phyloP scores from a whole-genome alignment of 37 sponge, comb jelly and placozoan genomes.

The Chondrilla cf. caribensis region DNA sequence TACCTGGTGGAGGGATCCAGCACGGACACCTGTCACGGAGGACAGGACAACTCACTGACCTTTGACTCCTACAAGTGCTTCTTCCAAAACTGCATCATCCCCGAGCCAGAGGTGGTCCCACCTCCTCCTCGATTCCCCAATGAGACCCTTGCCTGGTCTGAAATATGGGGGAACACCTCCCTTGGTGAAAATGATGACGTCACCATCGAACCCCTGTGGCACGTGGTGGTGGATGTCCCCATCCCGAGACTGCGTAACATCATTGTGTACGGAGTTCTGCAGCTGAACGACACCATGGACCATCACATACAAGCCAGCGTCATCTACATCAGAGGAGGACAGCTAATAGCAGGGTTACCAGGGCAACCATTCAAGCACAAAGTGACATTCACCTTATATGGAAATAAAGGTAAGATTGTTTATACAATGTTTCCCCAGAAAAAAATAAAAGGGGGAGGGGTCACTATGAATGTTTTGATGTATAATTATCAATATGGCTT shows the following conservation, averaged over 20 bases:
- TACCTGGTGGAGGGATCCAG: conserved; percentile 50
- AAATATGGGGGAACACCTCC: conserved; percentile 40
- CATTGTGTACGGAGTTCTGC: conserved; percentile 73
- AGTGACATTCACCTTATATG: conserved; percentile 61
- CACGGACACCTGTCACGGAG: background rate
- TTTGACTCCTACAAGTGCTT: conserved; percentile 50
- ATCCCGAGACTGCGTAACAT: conserved; percentile 42
- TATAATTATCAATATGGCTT: no score
- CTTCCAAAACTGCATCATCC: conserved; percentile 52
- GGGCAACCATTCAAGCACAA: conserved; percentile 66
- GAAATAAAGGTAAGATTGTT: conserved; percentile 8
- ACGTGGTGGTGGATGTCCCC: conserved; percentile 60
- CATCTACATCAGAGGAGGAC: conserved; percentile 79
- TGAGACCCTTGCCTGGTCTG: conserved; percentile 64
- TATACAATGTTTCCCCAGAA: background rate
- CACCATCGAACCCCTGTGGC: conserved; percentile 58
- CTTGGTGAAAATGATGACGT: conserved; percentile 56
- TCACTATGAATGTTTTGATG: no score
- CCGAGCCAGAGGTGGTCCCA: conserved; percentile 50
- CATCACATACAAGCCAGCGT: conserved; percentile 62
- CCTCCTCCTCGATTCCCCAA: conserved; percentile 65
- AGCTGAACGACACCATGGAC: conserved; percentile 57
- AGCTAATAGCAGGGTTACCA: conserved; percentile 59
- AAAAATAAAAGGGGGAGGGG: no score
- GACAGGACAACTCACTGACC: background rate